Evolutionary conservation across 2,888 invertebrate genomes (phyloP).

Genomic region (Xylophagus ater): DNA sequence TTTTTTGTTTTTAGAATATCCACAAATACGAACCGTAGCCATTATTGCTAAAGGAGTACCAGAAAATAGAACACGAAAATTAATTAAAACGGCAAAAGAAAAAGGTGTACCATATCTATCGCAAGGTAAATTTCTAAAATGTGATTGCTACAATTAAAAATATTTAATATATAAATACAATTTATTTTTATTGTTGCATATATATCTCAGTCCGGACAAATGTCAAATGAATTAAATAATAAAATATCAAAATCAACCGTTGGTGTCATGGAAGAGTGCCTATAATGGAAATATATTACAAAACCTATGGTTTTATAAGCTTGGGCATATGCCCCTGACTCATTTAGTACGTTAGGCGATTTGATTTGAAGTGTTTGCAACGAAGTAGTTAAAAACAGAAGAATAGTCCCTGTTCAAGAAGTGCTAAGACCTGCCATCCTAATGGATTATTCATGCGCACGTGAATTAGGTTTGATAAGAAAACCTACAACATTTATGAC

Average conservation of each 20-base stretch:
- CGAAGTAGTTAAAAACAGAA: conserved; percentile 66
- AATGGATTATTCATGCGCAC: conserved; percentile 98
- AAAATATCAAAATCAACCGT: conserved; percentile 93
- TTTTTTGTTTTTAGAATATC: conserved; percentile 77
- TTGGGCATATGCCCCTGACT: conserved; percentile 84
- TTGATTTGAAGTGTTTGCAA: conserved; percentile 63
- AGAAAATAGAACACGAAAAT: conserved; percentile 92
- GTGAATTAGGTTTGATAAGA: conserved; percentile 89
- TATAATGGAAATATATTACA: conserved; percentile 85
- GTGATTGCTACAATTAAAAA: not conserved
- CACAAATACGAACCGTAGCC: conserved; percentile 91
- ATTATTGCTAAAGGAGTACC: conserved; percentile 99
- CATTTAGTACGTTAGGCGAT: conserved; percentile 85
- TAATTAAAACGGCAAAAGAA: conserved; percentile 73
- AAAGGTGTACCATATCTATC: conserved; percentile 79
- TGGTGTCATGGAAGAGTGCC: conserved; percentile 95
- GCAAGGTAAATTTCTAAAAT: conserved; percentile 49
- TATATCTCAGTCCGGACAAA: conserved; percentile 96
- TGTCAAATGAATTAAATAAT: conserved; percentile 99
- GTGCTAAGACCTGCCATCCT: conserved; percentile 98
- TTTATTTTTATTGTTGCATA: conserved; percentile 73
- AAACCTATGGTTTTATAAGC: conserved; percentile 91
- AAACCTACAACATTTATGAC: conserved; percentile 99
- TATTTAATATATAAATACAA: not conserved
- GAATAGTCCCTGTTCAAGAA: conserved; percentile 79